phyloP scores from a whole-genome alignment of 2,797 vertebrate species.

The Anabacerthia variegaticeps region DNA sequence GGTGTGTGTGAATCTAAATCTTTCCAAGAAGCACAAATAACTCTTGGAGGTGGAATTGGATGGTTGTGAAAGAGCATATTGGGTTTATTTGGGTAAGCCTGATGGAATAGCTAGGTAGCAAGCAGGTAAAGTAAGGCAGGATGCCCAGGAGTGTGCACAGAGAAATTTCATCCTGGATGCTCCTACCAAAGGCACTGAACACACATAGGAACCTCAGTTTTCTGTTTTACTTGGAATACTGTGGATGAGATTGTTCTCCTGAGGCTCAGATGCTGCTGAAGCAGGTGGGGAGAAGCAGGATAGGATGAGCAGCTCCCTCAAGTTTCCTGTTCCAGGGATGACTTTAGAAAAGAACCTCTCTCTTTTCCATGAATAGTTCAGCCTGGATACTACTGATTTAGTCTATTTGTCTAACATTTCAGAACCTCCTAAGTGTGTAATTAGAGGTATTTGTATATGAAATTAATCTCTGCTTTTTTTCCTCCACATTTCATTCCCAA shows the following conservation, averaged over 20 bases:
- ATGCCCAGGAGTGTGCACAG: neutral
- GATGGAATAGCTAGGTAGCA: neutral
- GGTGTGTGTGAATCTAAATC: neutral
- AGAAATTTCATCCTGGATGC: neutral
- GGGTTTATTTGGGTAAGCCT: neutral
- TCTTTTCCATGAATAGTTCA: neutral
- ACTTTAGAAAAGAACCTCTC: neutral
- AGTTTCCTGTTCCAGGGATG: neutral
- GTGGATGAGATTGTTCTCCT: neutral
- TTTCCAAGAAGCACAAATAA: neutral
- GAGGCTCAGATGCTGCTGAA: neutral
- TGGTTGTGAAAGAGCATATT: neutral
- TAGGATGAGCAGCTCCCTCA: neutral
- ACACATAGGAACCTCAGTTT: rapidly evolving
- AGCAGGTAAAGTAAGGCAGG: neutral
- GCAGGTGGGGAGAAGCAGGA: neutral
- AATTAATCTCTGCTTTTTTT: rapidly evolving
- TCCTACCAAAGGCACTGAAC: neutral
- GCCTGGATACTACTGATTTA: neutral
- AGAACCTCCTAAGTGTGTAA: neutral
- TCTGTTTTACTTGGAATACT: neutral
- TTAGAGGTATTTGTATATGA: neutral
- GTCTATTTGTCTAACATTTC: neutral
- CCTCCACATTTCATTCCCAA: neutral
- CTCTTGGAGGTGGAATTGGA: neutral